These are phyloP conservation scores for Lamellibrachia satsuma DNA, from an alignment of 2,888 invertebrate species.

Conservation along the genomic window DNA sequence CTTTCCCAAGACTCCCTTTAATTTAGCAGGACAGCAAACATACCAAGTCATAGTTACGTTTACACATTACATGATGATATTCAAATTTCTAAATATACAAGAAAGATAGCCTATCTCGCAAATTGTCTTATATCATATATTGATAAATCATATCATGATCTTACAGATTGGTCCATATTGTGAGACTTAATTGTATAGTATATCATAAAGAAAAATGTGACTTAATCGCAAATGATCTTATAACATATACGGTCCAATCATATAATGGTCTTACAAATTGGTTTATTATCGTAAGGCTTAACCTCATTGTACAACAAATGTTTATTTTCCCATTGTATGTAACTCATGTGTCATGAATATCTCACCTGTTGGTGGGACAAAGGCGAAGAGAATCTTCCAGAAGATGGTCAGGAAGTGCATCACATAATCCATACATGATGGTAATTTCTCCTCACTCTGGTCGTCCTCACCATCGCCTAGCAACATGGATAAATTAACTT, in stretches of 20 bases:
- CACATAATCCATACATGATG: slow-evolving; percentile 90
- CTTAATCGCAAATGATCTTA: slow-evolving; percentile 7
- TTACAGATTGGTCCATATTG: too few relatives aligned
- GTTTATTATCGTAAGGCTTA: not conserved
- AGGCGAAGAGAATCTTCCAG: slow-evolving; percentile 98
- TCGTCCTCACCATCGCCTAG: slow-evolving; percentile 49
- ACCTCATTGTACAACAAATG: not conserved
- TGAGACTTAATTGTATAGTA: not conserved
- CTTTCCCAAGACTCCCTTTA: too few relatives aligned
- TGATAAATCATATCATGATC: too few relatives aligned
- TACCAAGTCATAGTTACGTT: too few relatives aligned
- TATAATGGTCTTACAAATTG: not conserved
- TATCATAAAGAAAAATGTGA: not conserved
- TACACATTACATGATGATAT: too few relatives aligned
- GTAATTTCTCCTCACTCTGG: slow-evolving; percentile 73
- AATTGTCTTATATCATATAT: too few relatives aligned
- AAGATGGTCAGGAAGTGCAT: slow-evolving; percentile 95
- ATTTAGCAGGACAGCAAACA: too few relatives aligned
- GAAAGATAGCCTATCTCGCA: too few relatives aligned
- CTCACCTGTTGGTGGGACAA: slow-evolving; percentile 96
- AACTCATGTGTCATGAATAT: not conserved
- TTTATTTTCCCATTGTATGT: not conserved
- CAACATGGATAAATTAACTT: slow-evolving; percentile 22
- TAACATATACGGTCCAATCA: not conserved
- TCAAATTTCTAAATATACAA: too few relatives aligned